Evolutionary conservation across 2,797 vertebrate species (phyloP).

Genomic region (Acrocephalus scirpaceus): DNA sequence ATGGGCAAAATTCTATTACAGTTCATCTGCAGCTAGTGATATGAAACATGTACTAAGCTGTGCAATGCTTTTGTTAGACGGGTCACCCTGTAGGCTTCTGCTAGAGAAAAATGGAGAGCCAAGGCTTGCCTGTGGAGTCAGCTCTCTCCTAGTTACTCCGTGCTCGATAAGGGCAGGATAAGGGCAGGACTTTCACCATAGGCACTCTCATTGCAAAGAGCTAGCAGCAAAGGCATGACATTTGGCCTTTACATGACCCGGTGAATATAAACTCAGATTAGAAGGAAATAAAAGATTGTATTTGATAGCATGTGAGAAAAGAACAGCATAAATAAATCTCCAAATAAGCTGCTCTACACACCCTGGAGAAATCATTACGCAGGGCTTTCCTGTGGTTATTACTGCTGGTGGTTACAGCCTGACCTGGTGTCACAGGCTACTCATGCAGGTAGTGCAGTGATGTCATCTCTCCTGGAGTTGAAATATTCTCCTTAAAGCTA

Average conservation of each 20-base stretch:
- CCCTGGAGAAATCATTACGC: neutral
- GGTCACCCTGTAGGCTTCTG: neutral
- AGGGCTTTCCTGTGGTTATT: neutral
- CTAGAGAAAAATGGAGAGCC: neutral
- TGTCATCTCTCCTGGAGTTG: neutral
- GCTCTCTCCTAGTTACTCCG: accelerated
- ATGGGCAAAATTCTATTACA: neutral
- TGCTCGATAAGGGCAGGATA: neutral
- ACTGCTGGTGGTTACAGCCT: neutral
- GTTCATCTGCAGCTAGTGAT: neutral
- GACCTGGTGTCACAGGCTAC: neutral
- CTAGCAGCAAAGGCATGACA: neutral
- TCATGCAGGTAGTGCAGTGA: neutral
- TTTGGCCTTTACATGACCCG: slow-evolving; percentile 16
- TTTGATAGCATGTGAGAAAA: slow-evolving; percentile 16
- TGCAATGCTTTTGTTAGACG: neutral
- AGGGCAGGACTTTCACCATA: neutral
- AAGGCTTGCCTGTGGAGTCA: neutral
- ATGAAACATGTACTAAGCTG: neutral
- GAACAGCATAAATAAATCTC: neutral
- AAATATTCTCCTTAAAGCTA: neutral
- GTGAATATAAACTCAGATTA: neutral
- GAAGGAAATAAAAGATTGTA: neutral
- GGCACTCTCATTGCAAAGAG: neutral
- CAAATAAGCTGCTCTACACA: neutral